Evolutionary conservation across 2,888 invertebrate species (phyloP).

Genomic region (Apodemia mormo): DNA sequence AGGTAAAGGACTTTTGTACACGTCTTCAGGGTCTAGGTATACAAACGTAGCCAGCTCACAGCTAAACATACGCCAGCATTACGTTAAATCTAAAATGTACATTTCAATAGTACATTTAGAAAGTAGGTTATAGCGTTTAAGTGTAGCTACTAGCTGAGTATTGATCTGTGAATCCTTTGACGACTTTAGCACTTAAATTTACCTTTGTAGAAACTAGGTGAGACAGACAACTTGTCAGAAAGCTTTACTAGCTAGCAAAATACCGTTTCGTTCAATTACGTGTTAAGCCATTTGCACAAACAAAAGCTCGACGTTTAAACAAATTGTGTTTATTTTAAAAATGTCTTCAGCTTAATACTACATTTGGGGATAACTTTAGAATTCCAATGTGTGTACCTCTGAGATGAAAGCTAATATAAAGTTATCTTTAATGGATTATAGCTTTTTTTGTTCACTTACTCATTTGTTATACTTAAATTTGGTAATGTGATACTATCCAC

Average conservation of each 20-base stretch:
- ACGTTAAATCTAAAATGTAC: constrained; percentile 21
- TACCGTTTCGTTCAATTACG: not conserved
- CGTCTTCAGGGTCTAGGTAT: constrained; percentile 14
- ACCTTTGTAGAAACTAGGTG: constrained; percentile 13
- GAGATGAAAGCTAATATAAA: too few species aligned
- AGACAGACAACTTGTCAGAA: constrained; percentile 9
- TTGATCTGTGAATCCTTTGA: constrained; percentile 25
- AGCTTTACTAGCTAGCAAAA: not conserved
- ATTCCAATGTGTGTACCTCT: too few species aligned
- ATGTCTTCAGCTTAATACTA: not conserved
- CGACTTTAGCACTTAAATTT: not conserved
- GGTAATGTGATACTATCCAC: too few species aligned
- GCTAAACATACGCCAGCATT: not conserved
- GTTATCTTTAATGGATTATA: too few species aligned
- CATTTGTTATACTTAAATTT: too few species aligned
- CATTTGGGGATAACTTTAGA: too few species aligned
- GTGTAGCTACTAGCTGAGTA: constrained; percentile 22
- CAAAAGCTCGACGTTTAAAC: not conserved
- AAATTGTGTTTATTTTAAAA: not conserved
- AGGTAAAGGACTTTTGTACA: not conserved
- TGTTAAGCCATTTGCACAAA: not conserved
- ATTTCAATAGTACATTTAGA: constrained; percentile 23
- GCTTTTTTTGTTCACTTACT: too few species aligned
- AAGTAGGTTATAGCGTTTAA: constrained; percentile 30
- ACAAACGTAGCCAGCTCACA: not conserved